Evolutionary conservation across 2,888 invertebrate genomes (phyloP).

Genomic region (Troides helena): DNA sequence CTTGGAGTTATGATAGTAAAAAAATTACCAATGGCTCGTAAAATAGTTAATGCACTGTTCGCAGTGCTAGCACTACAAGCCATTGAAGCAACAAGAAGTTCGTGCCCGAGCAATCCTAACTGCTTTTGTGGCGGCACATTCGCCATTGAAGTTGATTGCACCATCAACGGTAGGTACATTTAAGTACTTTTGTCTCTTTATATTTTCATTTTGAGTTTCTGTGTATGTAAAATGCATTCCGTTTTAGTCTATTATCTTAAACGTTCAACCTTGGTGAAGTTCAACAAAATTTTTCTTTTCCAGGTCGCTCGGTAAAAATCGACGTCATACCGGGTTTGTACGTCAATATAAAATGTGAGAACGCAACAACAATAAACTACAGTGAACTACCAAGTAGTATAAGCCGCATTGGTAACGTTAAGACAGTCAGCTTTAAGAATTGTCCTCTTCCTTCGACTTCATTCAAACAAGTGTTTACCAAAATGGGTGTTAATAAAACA

Average conservation of each 20-base stretch:
- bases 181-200: slow-evolving; percentile 13
- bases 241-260: background rate
- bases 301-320: slow-evolving; percentile 67
- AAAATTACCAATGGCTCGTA: slow-evolving; percentile 53
- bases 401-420: slow-evolving; percentile 61
- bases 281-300: slow-evolving; percentile 38
- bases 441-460: slow-evolving; percentile 78
- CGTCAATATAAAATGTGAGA: slow-evolving; percentile 70
- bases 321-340: slow-evolving; percentile 68
- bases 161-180: slow-evolving; percentile 71
- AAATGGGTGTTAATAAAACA: slow-evolving; percentile 71
- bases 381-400: slow-evolving; percentile 72
- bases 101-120: slow-evolving; percentile 73
- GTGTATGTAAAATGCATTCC: background rate
- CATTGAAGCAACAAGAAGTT: slow-evolving; percentile 61
- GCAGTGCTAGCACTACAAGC: slow-evolving; percentile 61
- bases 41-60: slow-evolving; percentile 56
- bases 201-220: background rate
- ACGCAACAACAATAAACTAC: slow-evolving; percentile 63
- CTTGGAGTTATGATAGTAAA: slow-evolving; percentile 29
- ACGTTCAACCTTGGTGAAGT: background rate
- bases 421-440: slow-evolving; percentile 74
- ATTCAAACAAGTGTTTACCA: slow-evolving; percentile 69
- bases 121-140: slow-evolving; percentile 74
- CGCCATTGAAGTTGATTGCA: slow-evolving; percentile 72